Base-by-base conservation (phyloP, 2,113 vertebrate species). In the Eretmochelys imbricata region DNA sequence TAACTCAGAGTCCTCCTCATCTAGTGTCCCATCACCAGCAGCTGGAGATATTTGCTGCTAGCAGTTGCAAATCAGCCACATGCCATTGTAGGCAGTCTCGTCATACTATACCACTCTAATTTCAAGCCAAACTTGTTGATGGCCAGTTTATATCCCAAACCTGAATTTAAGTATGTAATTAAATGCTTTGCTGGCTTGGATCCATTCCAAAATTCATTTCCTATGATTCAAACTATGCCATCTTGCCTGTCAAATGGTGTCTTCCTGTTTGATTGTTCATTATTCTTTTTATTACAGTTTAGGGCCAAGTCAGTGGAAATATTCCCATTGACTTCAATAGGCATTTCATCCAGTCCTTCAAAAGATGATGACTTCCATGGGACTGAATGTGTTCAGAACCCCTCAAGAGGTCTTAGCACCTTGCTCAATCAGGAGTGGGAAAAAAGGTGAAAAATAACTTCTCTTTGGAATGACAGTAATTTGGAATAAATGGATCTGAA, bases 261-360 rank as follows among this genome's bases (percentile, higher is more conserved):
- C 10, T 72, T 38, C 3, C 88, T 86, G n/a, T 57, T 95, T 53
- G 92, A 50, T 96, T 8, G 29, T 87, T 89, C 81, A 85, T 84
- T 90, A 92, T 69, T 57, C 89, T 38, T 89, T 91, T n/a, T 35
- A 90, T 90, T 90, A 29, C 38, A 53, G 85, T 96, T 95, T 93
- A 82, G 65, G 19, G 91, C 82, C 79, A 90, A 89, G 93, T 14
- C 12, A 93, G 87, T 75, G 16, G 11, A 85, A 95, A 82, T 85
- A 65, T 50, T 75, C 22, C 82, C 2, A 4, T 46, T 88, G 46
- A 80, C n/a, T 86, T 89, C 27, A 93, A 93, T 20, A 35, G 2
- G 72, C 29, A 57, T 49, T 54, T 88, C 51, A 42, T 93, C 54
- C 94, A 91, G 89, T 85, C 35, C 42, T 87, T 91, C 51, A 89